Base-by-base conservation (phyloP, 53 echinoderm and acorn worm species). In the Actinopyga echinites region DNA sequence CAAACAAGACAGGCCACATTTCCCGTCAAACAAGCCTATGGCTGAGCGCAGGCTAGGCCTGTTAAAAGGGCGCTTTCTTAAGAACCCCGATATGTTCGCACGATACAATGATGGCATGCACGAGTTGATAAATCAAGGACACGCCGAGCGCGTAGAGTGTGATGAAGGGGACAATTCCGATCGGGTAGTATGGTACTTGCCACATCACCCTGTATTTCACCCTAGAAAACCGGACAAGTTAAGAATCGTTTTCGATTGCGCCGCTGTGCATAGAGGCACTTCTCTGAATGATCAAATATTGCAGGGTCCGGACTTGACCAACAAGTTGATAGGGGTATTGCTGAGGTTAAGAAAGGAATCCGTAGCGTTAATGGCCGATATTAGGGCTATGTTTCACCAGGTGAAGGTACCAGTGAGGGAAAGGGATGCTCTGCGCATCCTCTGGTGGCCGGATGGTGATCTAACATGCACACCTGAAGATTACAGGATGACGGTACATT, bases 381-480 rank as follows among this genome's bases (percentile, higher is more conserved):
- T 83, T 29, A 36, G 75, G 8, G 35, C 52, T 7, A 88, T 88
- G 88, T 88, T 83, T 65, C 71, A 88, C 66, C 88, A 84, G 66
- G 88, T 88, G 11, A 57, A 68, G 21, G 82, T 87, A 4, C 40
- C 60, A 26, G 25, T 28, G 21, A 42, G 38, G 17, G 82, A 87
- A 53, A 56, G 83, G 25, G 83, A 87, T 49, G 23, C 38, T 12
- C 32, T 87, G 56, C 53, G 87, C 3, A 82, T 71, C 56, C 55
- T 87, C 7, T 87, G 82, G 87, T 87, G 87, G 87, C 57, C 71
- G 6, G 79, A 62, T 21, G 87, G 87, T 20, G 60, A 87, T 19
- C 12, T 82, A 12, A 37, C 25, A 34, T 34, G 37, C 40, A 54
- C 62, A 38, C 71, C 73, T n/a, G 40, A 69, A 19, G 82, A 59